These are phyloP conservation scores for Isotomurus palustris DNA, from an alignment of 2,888 invertebrate species.

Conservation along the genomic window DNA sequence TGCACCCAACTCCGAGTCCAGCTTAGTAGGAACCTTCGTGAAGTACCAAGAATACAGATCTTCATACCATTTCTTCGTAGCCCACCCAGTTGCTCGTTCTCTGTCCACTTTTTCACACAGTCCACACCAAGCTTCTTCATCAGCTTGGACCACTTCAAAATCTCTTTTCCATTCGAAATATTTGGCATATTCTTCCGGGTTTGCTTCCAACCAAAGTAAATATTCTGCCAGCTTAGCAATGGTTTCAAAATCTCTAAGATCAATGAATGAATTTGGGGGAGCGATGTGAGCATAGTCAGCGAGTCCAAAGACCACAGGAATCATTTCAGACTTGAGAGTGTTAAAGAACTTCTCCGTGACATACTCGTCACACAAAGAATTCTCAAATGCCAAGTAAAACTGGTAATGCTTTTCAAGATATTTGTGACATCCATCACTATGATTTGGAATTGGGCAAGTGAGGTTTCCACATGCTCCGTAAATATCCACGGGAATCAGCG, in stretches of 20 bases:
- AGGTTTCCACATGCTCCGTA: background rate
- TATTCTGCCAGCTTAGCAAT: background rate
- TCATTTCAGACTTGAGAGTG: background rate
- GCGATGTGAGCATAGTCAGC: background rate
- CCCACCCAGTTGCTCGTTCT: background rate
- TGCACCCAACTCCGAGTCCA: no score
- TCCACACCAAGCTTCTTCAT: background rate
- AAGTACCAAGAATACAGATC: no score
- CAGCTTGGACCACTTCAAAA: background rate
- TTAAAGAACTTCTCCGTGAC: slow-evolving; percentile 5
- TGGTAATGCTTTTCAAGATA: background rate
- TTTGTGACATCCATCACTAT: background rate
- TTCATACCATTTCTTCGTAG: background rate
- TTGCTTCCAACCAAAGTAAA: background rate
- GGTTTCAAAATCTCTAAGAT: background rate
- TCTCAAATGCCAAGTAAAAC: slow-evolving; percentile 1
- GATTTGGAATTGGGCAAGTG: background rate
- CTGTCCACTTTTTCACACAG: background rate
- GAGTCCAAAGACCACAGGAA: background rate
- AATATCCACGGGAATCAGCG: background rate
- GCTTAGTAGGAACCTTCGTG: no score
- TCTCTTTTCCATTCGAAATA: slow-evolving; percentile 4
- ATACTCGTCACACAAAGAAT: slow-evolving; percentile 8
- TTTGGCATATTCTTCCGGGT: background rate
- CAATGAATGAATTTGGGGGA: slow-evolving; percentile 1